Base-by-base conservation (phyloP, 2,113 vertebrate genomes). In the Salvelinus fontinalis region DNA sequence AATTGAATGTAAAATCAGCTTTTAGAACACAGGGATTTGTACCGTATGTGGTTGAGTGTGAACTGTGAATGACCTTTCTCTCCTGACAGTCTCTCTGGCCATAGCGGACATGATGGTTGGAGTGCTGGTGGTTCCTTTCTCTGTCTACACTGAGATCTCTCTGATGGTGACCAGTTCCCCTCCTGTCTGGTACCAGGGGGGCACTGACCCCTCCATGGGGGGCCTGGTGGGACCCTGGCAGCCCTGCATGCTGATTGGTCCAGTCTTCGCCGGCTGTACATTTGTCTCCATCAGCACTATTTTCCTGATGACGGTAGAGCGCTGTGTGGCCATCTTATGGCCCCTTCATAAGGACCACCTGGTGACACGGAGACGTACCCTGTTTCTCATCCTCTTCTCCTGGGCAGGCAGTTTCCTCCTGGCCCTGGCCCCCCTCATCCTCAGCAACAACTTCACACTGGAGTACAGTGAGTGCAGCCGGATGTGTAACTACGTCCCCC, bases 251-350 rank as follows among this genome's bases (percentile, higher is more conserved):
- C 75, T 95, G 78, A 94, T 94, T 13, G 95, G 94, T 14, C 93
- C 92, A 0, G 88, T 95, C 75, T 96, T 95, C 26, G 94, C 94
- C 0, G 93, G 93, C 39, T 95, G 94, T 85, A 95, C 95, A 8
- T 95, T 95, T n/a, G 94, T 95, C 29, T 95, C 94, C 65, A 95
- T 96, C 81, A 95, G 89, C 85, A 95, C 94, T 79, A 95, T 96
- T 69, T 95, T 95, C 84, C 87, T 96, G 76, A 91, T 96, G 90
- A 94, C 94, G 0, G 71, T 95, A 66, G 95, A 96, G 87, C 90
- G 94, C 62, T 93, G 93, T 8, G 89, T 95, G 67, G 94, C 95
- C 24, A 94, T 95, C 75, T 77, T 95, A 51, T 22, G 65, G 51
- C 95, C 95, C 0, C 86, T 95, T 59, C 95, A 95, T 81, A 94